Evolutionary conservation across 2,113 vertebrate species (phyloP), one percentile per base, ranked within the genome.

Genomic region (Tupaia tana): DNA sequence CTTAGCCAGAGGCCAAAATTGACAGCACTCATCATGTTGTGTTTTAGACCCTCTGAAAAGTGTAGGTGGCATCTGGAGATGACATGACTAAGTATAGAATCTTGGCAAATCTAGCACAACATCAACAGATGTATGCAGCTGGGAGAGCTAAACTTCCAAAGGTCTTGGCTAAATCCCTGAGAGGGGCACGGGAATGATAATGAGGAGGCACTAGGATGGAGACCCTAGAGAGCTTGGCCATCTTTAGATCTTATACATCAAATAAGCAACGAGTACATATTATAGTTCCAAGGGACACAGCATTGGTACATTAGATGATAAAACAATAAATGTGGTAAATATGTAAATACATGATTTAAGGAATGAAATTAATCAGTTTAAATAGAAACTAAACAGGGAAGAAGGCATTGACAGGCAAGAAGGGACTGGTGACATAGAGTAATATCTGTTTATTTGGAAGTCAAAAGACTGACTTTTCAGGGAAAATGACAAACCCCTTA

Each of bases 301-400:
- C 9, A 66, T 27, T 71, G 27, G 20, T 34, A 78, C 56, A 34
- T n/a, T n/a, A 9, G 58, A 87, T 74, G 19, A 14, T 25, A 87
- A 87, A 27, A 27, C 10, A 34, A 25, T 64, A 83, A 27, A 78
- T 58, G 25, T 70, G 80, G 54, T n/a, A 67, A 56, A 61, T 66
- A 18, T 67, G 24, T 85, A 96, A 82, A 94, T 81, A 27, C 27
- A 61, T 73, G 70, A 73, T 90, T 69, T 78, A 67, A 70, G 78
- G 7, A 93, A 73, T 78, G 83, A 52, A 66, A 20, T 52, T 82
- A 24, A 71, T 69, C 9, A n/a, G 12, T 59, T 93, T 70, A 11
- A n/a, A 54, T 54, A 83, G 11, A n/a, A 74, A n/a, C 18, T 69
- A 16, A 82, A 77, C 19, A 69, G 24, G n/a, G 20, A 25, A 75